Conservation (phyloP, 2,888 invertebrate genomes). For the Vesta saturnalis region DNA sequence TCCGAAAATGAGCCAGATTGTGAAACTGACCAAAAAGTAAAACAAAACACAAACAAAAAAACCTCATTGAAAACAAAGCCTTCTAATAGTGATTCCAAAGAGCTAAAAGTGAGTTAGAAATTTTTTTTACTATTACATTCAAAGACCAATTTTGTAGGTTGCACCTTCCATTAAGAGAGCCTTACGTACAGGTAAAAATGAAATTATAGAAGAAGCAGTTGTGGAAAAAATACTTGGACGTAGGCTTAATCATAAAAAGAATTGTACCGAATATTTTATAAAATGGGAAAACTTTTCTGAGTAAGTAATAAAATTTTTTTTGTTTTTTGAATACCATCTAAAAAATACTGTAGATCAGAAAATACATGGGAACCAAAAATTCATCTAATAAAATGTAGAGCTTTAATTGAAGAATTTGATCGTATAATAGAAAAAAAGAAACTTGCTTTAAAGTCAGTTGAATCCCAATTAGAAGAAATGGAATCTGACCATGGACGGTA, state of each 20-base stretch:
- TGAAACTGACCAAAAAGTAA: conserved; percentile 39
- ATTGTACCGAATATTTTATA: conserved; percentile 83
- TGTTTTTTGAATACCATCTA: background rate
- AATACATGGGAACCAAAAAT: conserved; percentile 88
- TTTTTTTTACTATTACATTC: background rate
- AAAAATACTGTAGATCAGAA: conserved; percentile 50
- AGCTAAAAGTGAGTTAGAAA: background rate
- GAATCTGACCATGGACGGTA: conserved; percentile 9
- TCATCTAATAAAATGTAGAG: conserved; percentile 80
- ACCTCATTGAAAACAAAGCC: conserved; percentile 46
- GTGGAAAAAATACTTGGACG: conserved; percentile 88
- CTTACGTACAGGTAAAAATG: conserved; percentile 37
- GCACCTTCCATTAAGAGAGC: conserved; percentile 31
- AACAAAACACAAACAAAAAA: conserved; percentile 42
- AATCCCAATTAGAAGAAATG: conserved; percentile 13
- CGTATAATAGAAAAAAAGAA: conserved; percentile 80
- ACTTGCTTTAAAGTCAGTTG: conserved; percentile 45
- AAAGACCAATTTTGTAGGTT: background rate
- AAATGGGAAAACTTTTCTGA: conserved; percentile 87
- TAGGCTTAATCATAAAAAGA: conserved; percentile 79
- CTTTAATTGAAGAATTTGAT: conserved; percentile 82
- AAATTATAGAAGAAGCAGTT: conserved; percentile 68
- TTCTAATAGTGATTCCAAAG: conserved; percentile 44
- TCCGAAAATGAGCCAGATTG: conserved; percentile 47
- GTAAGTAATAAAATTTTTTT: no score